Conservation (phyloP, 2,888 invertebrate species). For the Trissoscelio sp. region DNA sequence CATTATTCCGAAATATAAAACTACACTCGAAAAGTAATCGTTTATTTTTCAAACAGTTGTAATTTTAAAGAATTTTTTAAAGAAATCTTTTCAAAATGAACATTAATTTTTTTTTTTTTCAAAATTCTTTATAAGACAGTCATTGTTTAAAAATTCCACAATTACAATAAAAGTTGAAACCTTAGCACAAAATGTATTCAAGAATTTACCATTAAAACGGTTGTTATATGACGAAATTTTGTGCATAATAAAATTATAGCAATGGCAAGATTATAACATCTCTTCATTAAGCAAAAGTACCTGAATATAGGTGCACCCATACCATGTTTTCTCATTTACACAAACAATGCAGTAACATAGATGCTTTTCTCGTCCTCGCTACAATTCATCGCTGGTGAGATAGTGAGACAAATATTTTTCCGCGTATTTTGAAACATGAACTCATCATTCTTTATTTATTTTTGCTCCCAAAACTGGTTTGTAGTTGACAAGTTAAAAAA, state of each 20-base stretch:
- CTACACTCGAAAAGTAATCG: too few species aligned
- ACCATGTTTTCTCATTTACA: conserved; percentile 55
- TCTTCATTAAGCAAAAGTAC: conserved; percentile 53
- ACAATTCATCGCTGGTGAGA: conserved; percentile 53
- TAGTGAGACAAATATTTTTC: conserved; percentile 42
- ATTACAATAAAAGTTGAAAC: too few species aligned
- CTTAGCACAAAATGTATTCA: too few species aligned
- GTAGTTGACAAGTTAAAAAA: conserved; percentile 8
- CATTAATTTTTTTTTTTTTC: too few species aligned
- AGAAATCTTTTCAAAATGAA: too few species aligned
- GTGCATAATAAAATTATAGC: conserved; percentile 34
- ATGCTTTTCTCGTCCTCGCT: conserved; percentile 44
- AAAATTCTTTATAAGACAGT: too few species aligned
- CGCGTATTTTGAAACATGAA: conserved; percentile 14
- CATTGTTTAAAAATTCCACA: too few species aligned
- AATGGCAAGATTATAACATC: conserved; percentile 42
- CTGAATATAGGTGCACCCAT: conserved; percentile 33
- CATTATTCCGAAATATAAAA: too few species aligned
- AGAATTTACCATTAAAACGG: too few species aligned
- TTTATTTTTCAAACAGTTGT: too few species aligned
- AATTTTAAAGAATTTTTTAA: too few species aligned
- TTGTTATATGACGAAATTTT: too few species aligned
- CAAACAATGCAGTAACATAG: conserved; percentile 30
- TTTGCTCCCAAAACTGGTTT: conserved; percentile 3
- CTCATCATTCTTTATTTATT: conserved; percentile 23